These are phyloP conservation scores for Candoia aspera DNA, from an alignment of 2,113 vertebrate species.

Conservation along the genomic window DNA sequence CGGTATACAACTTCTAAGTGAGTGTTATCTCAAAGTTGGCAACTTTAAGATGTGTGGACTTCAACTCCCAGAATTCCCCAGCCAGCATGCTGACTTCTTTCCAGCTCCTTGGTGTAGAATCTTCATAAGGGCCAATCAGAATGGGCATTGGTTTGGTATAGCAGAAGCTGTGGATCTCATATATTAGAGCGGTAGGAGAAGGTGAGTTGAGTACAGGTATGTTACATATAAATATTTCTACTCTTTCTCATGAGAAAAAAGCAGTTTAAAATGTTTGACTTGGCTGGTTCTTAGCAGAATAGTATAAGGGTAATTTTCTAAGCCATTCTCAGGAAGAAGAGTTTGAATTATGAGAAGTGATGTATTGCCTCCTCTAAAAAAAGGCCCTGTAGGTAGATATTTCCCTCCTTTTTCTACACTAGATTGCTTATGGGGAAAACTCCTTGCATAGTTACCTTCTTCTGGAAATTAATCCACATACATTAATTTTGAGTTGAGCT, in stretches of 20 bases:
- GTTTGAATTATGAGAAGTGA: background rate
- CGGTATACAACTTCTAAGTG: background rate
- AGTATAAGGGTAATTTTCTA: background rate
- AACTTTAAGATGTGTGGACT: background rate
- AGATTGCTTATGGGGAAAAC: background rate
- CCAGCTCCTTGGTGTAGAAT: background rate
- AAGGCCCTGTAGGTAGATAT: background rate
- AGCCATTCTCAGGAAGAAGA: background rate
- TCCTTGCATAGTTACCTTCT: background rate
- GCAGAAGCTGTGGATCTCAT: background rate
- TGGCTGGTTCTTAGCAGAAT: background rate
- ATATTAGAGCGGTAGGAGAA: background rate
- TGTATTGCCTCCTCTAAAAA: background rate
- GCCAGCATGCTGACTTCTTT: background rate
- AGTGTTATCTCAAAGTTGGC: background rate
- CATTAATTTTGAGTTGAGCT: background rate
- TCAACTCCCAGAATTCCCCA: background rate
- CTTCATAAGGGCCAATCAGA: background rate
- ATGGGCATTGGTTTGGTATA: background rate
- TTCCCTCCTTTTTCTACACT: no score
- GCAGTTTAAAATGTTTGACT: background rate
- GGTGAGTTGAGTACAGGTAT: background rate
- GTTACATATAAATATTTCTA: background rate
- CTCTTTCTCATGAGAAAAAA: background rate
- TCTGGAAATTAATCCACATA: background rate